Conservation (phyloP, 2,113 vertebrate species). For the Chloebia gouldiae region DNA sequence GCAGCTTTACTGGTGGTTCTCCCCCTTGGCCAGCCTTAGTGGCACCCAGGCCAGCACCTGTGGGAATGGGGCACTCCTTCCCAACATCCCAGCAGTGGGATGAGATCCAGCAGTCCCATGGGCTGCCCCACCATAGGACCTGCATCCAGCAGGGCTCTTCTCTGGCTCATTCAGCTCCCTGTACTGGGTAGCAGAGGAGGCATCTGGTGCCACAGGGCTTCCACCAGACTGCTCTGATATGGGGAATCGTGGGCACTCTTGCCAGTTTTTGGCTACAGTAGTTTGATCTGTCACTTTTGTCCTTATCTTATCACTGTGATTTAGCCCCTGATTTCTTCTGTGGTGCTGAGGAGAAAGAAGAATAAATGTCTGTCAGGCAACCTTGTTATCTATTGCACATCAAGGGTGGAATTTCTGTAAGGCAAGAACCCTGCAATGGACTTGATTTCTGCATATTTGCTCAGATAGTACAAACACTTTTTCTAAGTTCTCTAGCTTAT, state of each 20-base stretch:
- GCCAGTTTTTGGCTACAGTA: not conserved
- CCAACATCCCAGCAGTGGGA: no score
- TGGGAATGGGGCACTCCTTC: not conserved
- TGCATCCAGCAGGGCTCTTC: not conserved
- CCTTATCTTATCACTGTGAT: not conserved
- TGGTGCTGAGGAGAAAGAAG: not conserved
- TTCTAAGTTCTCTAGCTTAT: not conserved
- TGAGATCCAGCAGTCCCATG: not conserved
- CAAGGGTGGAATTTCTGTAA: not conserved
- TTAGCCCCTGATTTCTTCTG: not conserved
- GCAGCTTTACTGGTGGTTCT: not conserved
- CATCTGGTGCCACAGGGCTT: not conserved
- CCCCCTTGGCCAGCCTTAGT: not conserved
- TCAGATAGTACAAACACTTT: not conserved
- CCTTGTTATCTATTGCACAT: rapidly evolving
- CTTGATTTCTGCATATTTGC: not conserved
- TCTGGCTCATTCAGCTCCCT: not conserved
- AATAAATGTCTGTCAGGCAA: not conserved
- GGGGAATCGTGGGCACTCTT: rapidly evolving
- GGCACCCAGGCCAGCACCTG: not conserved
- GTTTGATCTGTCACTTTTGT: not conserved
- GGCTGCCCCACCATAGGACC: not conserved
- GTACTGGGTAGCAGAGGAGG: not conserved
- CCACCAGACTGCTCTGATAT: not conserved
- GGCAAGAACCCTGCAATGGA: not conserved